A percentile compares a stretch with the other conserved stretches of the same genome.
These are phyloP conservation scores for Eledona agricola DNA, from an alignment of 2,888 invertebrate genomes.

Conservation along the genomic window DNA sequence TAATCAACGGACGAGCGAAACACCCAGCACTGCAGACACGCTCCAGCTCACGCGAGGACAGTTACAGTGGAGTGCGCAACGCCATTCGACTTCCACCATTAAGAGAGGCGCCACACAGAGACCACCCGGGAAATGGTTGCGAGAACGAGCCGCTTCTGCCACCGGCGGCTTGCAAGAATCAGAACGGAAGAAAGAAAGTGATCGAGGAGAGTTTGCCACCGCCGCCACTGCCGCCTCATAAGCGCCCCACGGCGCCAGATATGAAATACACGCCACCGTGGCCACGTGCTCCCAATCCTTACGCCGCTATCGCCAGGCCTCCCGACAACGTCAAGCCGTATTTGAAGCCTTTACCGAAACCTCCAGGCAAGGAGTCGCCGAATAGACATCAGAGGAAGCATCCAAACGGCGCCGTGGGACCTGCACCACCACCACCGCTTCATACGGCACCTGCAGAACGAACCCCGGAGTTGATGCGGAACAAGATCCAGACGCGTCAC, in stretches of 20 bases:
- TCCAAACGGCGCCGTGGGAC: constrained; percentile 44
- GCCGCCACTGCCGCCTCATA: constrained; percentile 70
- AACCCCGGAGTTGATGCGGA: constrained; percentile 53
- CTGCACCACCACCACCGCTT: constrained; percentile 53
- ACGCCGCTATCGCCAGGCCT: constrained; percentile 45
- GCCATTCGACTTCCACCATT: constrained; percentile 66
- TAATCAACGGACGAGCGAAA: constrained; percentile 65
- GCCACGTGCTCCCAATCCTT: constrained; percentile 67
- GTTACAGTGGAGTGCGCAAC: constrained; percentile 52
- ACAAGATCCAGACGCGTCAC: constrained; percentile 56
- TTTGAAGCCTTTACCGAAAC: constrained; percentile 68
- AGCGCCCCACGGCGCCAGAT: no score
- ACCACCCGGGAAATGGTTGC: constrained; percentile 58
- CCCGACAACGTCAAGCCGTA: constrained; percentile 62
- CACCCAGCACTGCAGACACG: constrained; percentile 61
- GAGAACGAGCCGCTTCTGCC: constrained; percentile 70
- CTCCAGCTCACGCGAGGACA: constrained; percentile 55
- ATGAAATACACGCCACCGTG: constrained; percentile 69
- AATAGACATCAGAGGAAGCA: constrained; percentile 56
- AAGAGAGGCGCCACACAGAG: constrained; percentile 65
- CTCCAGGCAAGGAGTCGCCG: constrained; percentile 64
- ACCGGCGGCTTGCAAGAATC: constrained; percentile 48
- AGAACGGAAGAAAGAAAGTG: constrained; percentile 61
- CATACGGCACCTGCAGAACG: constrained; percentile 46
- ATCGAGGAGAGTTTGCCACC: constrained; percentile 66